Conservation (phyloP, 2,113 vertebrate genomes). For the Chrysemys picta region DNA sequence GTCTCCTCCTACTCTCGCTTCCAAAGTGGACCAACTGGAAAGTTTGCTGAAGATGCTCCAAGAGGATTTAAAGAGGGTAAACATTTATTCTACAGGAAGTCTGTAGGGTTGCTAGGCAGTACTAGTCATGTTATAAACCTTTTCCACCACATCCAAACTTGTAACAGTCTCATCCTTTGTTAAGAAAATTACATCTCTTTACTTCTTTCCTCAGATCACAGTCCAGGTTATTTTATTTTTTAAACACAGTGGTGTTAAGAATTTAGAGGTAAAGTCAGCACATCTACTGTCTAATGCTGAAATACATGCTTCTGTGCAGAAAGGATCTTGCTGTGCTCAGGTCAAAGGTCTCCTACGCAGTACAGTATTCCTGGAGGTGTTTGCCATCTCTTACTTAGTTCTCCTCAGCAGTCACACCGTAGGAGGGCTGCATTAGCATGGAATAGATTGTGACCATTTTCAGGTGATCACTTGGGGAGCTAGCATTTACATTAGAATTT, state of each 20-base stretch:
- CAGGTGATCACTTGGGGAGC: neutral
- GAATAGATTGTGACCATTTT: neutral
- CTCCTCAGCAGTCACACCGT: neutral
- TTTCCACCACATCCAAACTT: neutral
- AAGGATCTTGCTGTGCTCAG: neutral
- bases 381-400: neutral
- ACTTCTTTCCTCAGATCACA: neutral
- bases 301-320: neutral
- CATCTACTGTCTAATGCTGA: neutral
- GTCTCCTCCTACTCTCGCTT: constrained; percentile 87
- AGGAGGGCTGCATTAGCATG: neutral
- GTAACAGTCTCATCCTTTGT: neutral
- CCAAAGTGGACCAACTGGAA: constrained; percentile 93
- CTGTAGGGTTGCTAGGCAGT: neutral
- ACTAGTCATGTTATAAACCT: constrained; percentile 9
- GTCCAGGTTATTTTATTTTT: neutral
- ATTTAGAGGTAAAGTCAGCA: neutral
- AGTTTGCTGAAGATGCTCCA: constrained; percentile 93
- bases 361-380: neutral
- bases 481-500: neutral
- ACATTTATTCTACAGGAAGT: neutral
- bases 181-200: neutral
- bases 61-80: constrained; percentile 93
- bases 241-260: neutral
- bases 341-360: neutral